Evolutionary conservation across 2,113 vertebrate species (phyloP), one percentile per base, ranked within the genome.

Genomic region (Protobothrops mucrosquamatus): DNA sequence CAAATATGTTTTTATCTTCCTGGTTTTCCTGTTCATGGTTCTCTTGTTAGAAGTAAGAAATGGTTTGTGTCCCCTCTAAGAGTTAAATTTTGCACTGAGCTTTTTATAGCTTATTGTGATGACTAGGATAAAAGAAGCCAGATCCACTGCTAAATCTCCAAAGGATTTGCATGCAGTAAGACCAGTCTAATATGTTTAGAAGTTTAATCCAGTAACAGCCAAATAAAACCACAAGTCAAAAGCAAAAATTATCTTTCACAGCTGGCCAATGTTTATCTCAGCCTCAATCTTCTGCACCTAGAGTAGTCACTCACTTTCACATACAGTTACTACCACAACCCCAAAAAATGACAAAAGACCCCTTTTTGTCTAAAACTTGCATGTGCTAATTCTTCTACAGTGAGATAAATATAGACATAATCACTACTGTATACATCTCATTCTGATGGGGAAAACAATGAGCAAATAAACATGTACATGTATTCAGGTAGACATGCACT

Each of bases 11-110:
- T 91, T 95, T 94, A 54, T 81, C 91, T 92, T 15, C 12, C 64
- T 52, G 23, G 22, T n/a, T 95, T 94, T 93, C 56, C 94, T 96
- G 89, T 96, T 96, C 96, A 89, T 97, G 96, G 96, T 94, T 46
- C 91, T 93, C 92, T 93, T 43, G 92, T 91, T 15, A 94, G 94
- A 48, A 94, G 85, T n/a, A n/a, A 57, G n/a, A 6, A 8, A 10
- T 59, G 0, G 12, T 8, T 7, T 85, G 0, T 12, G 0, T 48
- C 18, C 89, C 89, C 64, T 88, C 22, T 2, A 0, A 90, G 59
- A 39, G 57, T 96, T 56, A 89, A 23, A 87, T 6, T 4, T 91
- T 20, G 48, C 59, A 88, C 34, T 23, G 29, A 55, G 18, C 24
- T 29, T 64, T 90, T 52, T 87, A 24, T 14, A 51, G 34, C 10